Evolutionary conservation across 2,888 invertebrate species (phyloP).

Genomic region (Clepsis dumicolana): DNA sequence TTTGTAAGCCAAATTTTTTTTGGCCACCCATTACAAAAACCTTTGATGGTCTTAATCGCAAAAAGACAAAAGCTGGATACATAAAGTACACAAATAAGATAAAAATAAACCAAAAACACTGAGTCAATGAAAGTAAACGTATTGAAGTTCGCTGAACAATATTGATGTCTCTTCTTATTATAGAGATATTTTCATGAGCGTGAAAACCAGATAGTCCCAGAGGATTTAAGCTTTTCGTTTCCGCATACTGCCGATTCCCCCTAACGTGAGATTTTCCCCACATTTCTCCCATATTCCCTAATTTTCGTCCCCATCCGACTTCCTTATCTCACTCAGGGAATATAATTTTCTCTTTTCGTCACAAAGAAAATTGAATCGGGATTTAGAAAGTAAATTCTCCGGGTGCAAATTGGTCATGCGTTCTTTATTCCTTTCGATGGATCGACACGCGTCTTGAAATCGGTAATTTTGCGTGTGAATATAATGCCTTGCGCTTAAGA

Average conservation of each 20-base stretch:
- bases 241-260: conserved; percentile 44
- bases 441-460: conserved; percentile 9
- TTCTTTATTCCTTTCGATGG: conserved; percentile 23
- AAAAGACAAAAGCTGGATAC: too few relatives aligned
- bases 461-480: conserved; percentile 7
- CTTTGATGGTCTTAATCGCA: too few relatives aligned
- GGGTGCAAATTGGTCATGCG: conserved; percentile 45
- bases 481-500: neutral
- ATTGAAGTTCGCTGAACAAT: conserved; percentile 17
- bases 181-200: conserved; percentile 29
- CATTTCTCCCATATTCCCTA: conserved; percentile 51
- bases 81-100: neutral
- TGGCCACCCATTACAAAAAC: too few relatives aligned
- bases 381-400: conserved; percentile 45
- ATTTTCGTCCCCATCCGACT: conserved; percentile 52
- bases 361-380: conserved; percentile 52
- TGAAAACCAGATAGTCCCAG: conserved; percentile 35
- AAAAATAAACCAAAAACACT: conserved; percentile 22
- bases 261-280: conserved; percentile 49
- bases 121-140: conserved; percentile 14
- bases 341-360: conserved; percentile 53
- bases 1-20: too few relatives aligned
- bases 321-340: conserved; percentile 52
- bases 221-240: conserved; percentile 35
- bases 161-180: conserved; percentile 23